A percentile compares a stretch with the other conserved stretches of the same genome.
Evolutionary conservation across 2,113 vertebrate species (phyloP).

Genomic region (Rynchops niger): DNA sequence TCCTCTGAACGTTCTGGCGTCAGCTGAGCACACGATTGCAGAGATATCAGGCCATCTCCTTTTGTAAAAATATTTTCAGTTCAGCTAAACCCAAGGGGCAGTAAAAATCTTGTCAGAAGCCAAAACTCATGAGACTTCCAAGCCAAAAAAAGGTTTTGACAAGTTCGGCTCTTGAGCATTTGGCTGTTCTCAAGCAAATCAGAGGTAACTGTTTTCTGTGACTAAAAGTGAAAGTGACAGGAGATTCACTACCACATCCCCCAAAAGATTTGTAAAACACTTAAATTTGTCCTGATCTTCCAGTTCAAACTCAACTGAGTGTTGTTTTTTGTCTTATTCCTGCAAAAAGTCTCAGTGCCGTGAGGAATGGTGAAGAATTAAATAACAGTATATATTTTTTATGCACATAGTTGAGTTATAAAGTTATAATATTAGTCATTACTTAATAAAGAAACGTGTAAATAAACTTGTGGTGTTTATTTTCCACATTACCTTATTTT

Average conservation of each 20-base stretch:
- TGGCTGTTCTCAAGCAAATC: background rate
- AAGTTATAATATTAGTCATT: background rate
- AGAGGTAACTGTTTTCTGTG: background rate
- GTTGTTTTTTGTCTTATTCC: fast-evolving
- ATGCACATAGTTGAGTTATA: background rate
- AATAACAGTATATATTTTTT: background rate
- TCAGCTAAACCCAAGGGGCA: background rate
- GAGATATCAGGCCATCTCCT: background rate
- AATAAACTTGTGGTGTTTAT: background rate
- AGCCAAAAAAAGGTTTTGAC: background rate
- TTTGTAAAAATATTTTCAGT: background rate
- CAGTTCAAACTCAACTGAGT: background rate
- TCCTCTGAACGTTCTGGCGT: background rate
- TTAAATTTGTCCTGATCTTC: background rate
- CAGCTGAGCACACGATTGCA: background rate
- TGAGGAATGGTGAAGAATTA: background rate
- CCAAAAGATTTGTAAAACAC: background rate
- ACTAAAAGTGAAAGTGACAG: background rate
- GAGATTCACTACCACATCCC: background rate
- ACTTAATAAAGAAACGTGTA: background rate
- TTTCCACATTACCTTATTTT: background rate
- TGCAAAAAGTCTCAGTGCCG: background rate
- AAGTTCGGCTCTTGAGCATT: background rate
- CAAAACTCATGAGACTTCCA: background rate
- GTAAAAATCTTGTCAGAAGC: background rate